These are phyloP conservation scores for Empidonax traillii DNA, from an alignment of 2,113 vertebrate species.

Conservation along the genomic window DNA sequence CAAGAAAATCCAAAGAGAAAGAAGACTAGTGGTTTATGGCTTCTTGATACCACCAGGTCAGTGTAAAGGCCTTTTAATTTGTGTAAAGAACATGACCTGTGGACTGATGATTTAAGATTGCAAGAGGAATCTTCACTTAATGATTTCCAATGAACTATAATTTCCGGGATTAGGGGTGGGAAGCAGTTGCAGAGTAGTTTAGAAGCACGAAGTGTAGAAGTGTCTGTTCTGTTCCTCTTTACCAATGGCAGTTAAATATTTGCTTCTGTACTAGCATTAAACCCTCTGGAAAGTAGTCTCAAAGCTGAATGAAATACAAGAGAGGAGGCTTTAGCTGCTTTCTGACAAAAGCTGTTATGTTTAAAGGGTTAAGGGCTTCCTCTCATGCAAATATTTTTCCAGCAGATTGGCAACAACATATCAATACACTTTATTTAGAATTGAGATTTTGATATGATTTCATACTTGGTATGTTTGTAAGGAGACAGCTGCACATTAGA, in stretches of 20 bases:
- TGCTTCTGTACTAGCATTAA: slow-evolving; percentile 18
- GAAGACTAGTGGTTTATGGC: background rate
- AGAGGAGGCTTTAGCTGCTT: background rate
- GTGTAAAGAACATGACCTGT: background rate
- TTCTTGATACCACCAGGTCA: background rate
- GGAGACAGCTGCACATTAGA: background rate
- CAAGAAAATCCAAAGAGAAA: background rate
- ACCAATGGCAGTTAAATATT: background rate
- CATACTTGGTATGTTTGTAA: background rate
- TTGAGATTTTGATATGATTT: background rate
- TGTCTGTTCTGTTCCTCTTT: background rate
- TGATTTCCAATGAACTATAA: background rate
- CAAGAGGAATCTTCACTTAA: background rate
- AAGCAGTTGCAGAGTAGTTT: background rate
- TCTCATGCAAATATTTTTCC: background rate
- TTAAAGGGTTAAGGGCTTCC: slow-evolving; percentile 6
- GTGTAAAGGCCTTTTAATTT: background rate
- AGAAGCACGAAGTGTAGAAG: background rate
- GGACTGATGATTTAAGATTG: background rate
- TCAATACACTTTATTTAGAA: slow-evolving; percentile 29
- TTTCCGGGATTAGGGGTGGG: background rate
- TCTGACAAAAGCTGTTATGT: background rate
- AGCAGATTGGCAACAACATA: slow-evolving; percentile 8
- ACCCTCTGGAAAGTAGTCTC: background rate
- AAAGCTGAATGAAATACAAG: background rate